Evolutionary conservation across 2,888 invertebrate species (phyloP), one percentile per base, ranked within the genome.

Genomic region (Lithophane socia): DNA sequence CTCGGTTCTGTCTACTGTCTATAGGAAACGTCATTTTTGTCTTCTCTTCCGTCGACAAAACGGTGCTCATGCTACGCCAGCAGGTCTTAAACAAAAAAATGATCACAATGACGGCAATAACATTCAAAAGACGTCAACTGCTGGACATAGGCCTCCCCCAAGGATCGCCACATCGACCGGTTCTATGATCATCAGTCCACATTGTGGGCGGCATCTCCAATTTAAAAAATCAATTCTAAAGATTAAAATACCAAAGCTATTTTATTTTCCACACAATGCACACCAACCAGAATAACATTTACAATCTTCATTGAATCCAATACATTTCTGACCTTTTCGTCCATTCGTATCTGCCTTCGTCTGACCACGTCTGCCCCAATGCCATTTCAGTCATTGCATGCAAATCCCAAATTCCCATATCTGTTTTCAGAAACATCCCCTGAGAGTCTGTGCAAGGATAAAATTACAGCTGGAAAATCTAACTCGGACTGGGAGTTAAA

Each of bases 331-430:
- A 69, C 12, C 52, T 70, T 37, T 42, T 37, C 42, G 12, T 21
- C 3, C 16, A 16, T 58, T 77, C 18, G 2, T 49, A 29, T 60
- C 65, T 49, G 29, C 42, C 5, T 52, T 47, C n/a, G 42, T 58
- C 56, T 56, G 21, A 13, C 58, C 24, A 65, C 21, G 16, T 56
- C 42, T 79, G 37, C 52, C 24, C 58, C 67, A 56, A 24, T 69
- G 18, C 49, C 44, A 69, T 77, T 68, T 64, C 61, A 71, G 68
- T 24, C 37, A 18, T 49, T 74, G 52, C 73, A 85, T 72, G 73
- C 77, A 77, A 85, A 74, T 85, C 86, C 82, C 78, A 56, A 75
- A 75, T 8, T 83, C 83, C 78, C 83, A 64, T 69, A 78, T 69
- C 78, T 82, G 74, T 78, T 84, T 73, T 37, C 69, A 44, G 58